Evolutionary conservation across 2,113 vertebrate species (phyloP).

Genomic region (Gadus chalcogrammus): DNA sequence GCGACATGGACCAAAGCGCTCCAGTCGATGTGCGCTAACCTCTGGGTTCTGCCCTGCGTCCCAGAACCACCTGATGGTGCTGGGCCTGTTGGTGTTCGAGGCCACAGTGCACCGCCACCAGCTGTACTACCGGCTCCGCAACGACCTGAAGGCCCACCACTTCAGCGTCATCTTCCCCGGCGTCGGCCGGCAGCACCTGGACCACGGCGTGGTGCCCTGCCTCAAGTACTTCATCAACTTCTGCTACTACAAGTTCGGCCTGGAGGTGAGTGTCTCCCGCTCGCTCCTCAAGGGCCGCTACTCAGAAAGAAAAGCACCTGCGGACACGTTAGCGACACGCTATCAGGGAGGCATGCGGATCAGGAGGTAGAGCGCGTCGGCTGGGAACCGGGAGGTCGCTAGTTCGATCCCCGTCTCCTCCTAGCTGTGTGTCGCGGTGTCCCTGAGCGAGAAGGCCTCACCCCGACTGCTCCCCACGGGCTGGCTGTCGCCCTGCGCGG

Average conservation of each 20-base stretch:
- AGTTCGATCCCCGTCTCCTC: too few relatives aligned
- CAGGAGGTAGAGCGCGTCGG: too few relatives aligned
- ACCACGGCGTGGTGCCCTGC: slow-evolving; percentile 57
- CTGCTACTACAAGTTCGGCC: slow-evolving; percentile 75
- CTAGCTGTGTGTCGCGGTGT: too few relatives aligned
- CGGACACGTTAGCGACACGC: too few relatives aligned
- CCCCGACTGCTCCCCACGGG: too few relatives aligned
- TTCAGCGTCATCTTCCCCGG: slow-evolving; percentile 57
- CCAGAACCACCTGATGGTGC: slow-evolving; percentile 67
- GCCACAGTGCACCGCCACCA: slow-evolving; percentile 63
- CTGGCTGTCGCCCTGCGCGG: too few relatives aligned
- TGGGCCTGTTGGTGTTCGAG: slow-evolving; percentile 68
- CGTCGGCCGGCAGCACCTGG: slow-evolving; percentile 61
- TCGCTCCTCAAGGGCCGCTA: background rate
- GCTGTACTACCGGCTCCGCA: slow-evolving; percentile 56
- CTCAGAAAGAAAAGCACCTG: background rate
- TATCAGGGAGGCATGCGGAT: too few relatives aligned
- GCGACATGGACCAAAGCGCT: too few relatives aligned
- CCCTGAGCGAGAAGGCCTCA: too few relatives aligned
- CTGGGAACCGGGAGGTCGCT: too few relatives aligned
- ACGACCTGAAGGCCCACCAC: slow-evolving; percentile 53
- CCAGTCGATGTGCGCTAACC: too few relatives aligned
- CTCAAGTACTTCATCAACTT: slow-evolving; percentile 75
- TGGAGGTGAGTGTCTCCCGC: slow-evolving; percentile 61
- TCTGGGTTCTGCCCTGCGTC: background rate